phyloP scores from a whole-genome alignment of 2,888 invertebrate species.

The Torymus aiolomorphi region DNA sequence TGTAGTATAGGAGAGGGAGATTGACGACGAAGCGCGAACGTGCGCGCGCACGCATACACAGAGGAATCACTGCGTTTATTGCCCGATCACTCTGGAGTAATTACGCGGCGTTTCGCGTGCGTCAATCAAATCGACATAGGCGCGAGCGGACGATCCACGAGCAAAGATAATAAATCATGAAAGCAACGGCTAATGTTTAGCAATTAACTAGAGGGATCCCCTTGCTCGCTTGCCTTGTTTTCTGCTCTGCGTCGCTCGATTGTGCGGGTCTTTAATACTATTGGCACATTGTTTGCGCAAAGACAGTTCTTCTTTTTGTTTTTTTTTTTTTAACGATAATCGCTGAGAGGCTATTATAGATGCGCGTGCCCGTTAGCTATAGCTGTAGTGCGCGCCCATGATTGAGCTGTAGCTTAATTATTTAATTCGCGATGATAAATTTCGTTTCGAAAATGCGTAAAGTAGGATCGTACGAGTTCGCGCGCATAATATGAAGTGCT shows the following conservation, averaged over 20 bases:
- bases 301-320: constrained; percentile 15
- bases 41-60: constrained; percentile 7
- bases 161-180: constrained; percentile 50
- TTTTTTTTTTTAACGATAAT: too few relatives aligned
- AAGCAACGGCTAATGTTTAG: constrained; percentile 48
- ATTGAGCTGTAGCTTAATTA: constrained; percentile 31
- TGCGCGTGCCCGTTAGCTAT: background rate
- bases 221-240: background rate
- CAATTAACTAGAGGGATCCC: constrained; percentile 38
- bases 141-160: constrained; percentile 32
- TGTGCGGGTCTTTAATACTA: background rate
- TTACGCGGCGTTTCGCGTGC: constrained; percentile 50
- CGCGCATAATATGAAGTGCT: too few relatives aligned
- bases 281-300: constrained; percentile 44
- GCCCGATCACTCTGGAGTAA: constrained; percentile 52
- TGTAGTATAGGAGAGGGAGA: background rate
- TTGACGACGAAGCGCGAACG: background rate
- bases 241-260: background rate
- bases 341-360: background rate
- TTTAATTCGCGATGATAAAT: constrained; percentile 25
- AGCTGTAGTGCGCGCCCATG: background rate
- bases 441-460: background rate
- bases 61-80: constrained; percentile 38
- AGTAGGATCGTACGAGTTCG: too few relatives aligned
- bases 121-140: constrained; percentile 50